These are phyloP conservation scores for Oreotrochilus melanogaster DNA, from an alignment of 2,113 vertebrate genomes.

Conservation along the genomic window DNA sequence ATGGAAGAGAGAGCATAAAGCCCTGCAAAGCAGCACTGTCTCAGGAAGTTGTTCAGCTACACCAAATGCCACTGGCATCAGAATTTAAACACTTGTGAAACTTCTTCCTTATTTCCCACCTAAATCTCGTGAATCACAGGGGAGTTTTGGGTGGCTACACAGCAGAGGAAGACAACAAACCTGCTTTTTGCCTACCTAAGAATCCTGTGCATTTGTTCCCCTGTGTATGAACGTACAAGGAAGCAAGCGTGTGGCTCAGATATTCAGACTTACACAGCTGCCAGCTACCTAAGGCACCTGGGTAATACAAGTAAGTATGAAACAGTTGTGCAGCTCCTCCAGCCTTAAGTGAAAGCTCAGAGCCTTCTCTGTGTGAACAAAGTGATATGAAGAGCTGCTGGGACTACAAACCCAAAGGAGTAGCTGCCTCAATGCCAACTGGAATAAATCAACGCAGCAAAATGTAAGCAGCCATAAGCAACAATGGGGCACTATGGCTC, in stretches of 20 bases:
- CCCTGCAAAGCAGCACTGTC: background rate
- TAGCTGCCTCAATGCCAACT: background rate
- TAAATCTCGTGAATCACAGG: background rate
- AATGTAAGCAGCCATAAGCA: background rate
- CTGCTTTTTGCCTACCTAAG: background rate
- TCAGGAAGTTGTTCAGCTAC: background rate
- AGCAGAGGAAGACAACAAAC: background rate
- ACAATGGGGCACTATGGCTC: background rate
- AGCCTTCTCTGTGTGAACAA: background rate
- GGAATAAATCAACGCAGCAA: background rate
- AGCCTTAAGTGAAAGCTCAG: slow-evolving; percentile 9
- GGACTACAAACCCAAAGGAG: background rate
- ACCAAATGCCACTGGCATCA: background rate
- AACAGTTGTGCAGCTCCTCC: background rate
- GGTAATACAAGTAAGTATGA: background rate
- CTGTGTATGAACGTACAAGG: background rate
- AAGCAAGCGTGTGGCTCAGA: background rate
- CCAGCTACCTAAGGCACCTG: background rate
- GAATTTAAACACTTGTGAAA: background rate
- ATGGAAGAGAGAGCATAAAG: background rate
- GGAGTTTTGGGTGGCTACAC: background rate
- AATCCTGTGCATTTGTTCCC: background rate
- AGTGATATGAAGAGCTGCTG: slow-evolving; percentile 1
- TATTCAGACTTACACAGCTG: background rate
- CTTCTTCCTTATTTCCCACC: background rate